Percentiles rank a stretch among this genome's conserved stretches.
Conservation (phyloP, 2,113 vertebrate species). For the Murina feae region DNA sequence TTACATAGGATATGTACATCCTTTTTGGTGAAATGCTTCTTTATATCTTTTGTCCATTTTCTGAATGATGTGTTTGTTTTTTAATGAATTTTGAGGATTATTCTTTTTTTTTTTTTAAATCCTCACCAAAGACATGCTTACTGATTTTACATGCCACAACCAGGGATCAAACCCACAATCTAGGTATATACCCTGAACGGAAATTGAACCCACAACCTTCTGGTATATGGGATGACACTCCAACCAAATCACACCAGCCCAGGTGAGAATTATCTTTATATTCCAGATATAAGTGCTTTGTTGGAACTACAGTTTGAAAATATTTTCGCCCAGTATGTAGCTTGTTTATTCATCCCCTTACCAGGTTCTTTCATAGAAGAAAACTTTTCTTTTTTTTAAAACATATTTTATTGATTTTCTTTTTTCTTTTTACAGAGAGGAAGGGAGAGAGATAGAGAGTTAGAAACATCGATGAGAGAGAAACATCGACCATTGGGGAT, state of each 20-base stretch:
- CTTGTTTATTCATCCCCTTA: not conserved
- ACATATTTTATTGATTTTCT: too few species aligned
- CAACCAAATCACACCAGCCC: not conserved
- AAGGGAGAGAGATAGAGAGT: too few species aligned
- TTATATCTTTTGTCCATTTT: not conserved
- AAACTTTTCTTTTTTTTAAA: slow-evolving; percentile 12
- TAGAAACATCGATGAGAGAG: too few species aligned
- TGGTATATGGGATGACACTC: not conserved
- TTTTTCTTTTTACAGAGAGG: too few species aligned
- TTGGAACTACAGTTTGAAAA: not conserved
- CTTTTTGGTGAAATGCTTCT: not conserved
- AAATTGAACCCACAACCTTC: not conserved
- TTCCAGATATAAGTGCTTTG: not conserved
- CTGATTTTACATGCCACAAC: not conserved
- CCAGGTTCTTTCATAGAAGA: not conserved
- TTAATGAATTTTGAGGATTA: not conserved
- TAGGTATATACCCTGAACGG: not conserved
- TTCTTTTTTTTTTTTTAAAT: not conserved
- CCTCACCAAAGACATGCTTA: not conserved
- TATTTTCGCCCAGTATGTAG: not conserved
- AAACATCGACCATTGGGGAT: too few species aligned
- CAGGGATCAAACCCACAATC: not conserved
- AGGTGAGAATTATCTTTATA: not conserved
- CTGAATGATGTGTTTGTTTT: not conserved
- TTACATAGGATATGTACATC: not conserved